A percentile compares a stretch with the other conserved stretches of the same genome.
Conservation (phyloP, 2,888 invertebrate genomes). For the Halictus ligatus region DNA sequence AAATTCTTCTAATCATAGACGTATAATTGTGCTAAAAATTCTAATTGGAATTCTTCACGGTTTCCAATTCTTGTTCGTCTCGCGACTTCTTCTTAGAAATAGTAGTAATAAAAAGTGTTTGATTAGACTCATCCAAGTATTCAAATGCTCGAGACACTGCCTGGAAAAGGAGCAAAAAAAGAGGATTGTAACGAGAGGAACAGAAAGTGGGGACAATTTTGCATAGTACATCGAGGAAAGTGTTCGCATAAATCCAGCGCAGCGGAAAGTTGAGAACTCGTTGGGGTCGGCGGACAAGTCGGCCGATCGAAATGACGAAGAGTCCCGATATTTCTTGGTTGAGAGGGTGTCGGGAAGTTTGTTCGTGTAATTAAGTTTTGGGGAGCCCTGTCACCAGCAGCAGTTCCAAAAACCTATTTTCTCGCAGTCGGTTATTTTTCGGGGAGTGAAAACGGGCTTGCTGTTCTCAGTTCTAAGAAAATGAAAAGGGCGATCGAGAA, state of each 20-base stretch:
- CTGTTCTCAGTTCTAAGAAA: slow-evolving; percentile 21
- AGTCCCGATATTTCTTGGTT: slow-evolving; percentile 51
- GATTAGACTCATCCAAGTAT: background rate
- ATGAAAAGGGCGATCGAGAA: slow-evolving; percentile 1
- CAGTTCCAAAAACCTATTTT: slow-evolving; percentile 51
- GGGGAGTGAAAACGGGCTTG: background rate
- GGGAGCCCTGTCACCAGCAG: slow-evolving; percentile 39
- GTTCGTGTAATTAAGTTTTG: slow-evolving; percentile 59
- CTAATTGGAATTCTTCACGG: too few relatives aligned
- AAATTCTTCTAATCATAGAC: too few relatives aligned
- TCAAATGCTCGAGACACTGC: background rate
- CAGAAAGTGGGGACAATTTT: too few relatives aligned
- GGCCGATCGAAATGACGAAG: slow-evolving; percentile 25
- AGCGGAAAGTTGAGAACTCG: slow-evolving; percentile 4
- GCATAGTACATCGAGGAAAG: slow-evolving; percentile 5
- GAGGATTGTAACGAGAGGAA: background rate
- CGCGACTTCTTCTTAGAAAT: background rate
- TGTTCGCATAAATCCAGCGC: slow-evolving; percentile 45
- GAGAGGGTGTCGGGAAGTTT: slow-evolving; percentile 31
- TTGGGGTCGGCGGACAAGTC: slow-evolving; percentile 28
- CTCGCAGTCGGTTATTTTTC: slow-evolving; percentile 29
- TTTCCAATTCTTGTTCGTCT: too few relatives aligned
- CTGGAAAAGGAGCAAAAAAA: too few relatives aligned
- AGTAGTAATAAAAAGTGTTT: background rate
- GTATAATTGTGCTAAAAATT: too few relatives aligned